Base-by-base conservation (phyloP, 2,888 invertebrate species). In the Nomada hirtipes region DNA sequence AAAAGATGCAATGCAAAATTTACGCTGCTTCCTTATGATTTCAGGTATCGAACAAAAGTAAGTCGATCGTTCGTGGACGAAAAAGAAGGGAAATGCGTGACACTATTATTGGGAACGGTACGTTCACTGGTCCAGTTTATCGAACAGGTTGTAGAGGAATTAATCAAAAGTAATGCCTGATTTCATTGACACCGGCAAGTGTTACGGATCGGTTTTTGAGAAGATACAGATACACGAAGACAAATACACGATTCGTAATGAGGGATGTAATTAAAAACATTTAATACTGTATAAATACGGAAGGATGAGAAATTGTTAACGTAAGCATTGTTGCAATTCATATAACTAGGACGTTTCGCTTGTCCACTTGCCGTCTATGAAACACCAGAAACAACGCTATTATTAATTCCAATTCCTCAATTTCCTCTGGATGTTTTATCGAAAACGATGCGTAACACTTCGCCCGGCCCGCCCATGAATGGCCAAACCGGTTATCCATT, bases 401-500 rank as follows among this genome's bases (percentile, higher is more conserved):
- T 2, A n/a, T 47, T 47, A 69, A 18, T 4, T 10, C 4, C 13
- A 18, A n/a, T 18, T 26, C 23, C 0, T 60, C 29, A n/a, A 20
- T 15, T 11, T 71, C 2, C 23, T 0, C 9, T 4, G 4, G 4
- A 50, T 60, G 20, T 50, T 52, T 52, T n/a, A 60, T 61, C 20
- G 20, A 71, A 60, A 71, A 20, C 29, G 2, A 50, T 60, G 50
- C 70, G 70, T 71, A 52, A 71, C 50, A 64, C 55, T 71, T 71
- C 18, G 36, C 50, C 9, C 4, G 60, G 36, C 4, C 36, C 70
- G 29, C 4, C 53, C 18, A 9, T 67, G 20, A 23, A 36, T 47
- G 63, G 50, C n/a, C 53, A 69, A 79, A 81, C 81, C 80, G 81
- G 80, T 81, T 81, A 55, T 74, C 42, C 69, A 79, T 74, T 81